Evolutionary conservation across 2,113 vertebrate species (phyloP).

Genomic region (Vimba vimba): DNA sequence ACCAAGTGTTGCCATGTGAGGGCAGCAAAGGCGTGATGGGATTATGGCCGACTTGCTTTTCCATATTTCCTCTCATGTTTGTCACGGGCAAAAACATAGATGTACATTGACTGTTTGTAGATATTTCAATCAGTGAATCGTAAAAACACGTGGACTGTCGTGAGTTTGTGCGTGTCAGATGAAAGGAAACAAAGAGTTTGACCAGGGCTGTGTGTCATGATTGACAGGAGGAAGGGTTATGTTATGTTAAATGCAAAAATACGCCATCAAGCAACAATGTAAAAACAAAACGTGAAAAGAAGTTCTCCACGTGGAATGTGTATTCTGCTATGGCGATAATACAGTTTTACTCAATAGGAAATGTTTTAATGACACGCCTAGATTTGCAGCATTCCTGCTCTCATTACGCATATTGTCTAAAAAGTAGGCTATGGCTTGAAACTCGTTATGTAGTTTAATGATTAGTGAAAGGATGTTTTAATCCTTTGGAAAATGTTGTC

Average conservation of each 20-base stretch:
- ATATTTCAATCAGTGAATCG: not conserved
- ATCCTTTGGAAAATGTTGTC: not conserved
- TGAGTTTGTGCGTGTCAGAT: not conserved
- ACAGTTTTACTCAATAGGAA: not conserved
- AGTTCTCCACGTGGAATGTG: not conserved
- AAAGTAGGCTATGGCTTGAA: not conserved
- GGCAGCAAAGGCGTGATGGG: slow-evolving; percentile 58
- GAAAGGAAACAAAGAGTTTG: not conserved
- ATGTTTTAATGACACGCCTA: not conserved
- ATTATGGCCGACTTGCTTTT: not conserved
- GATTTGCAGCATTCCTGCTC: not conserved
- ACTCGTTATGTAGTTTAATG: not conserved
- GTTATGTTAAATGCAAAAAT: not conserved
- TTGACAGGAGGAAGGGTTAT: not conserved
- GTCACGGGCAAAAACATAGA: not conserved
- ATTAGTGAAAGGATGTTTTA: not conserved
- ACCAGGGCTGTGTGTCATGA: not conserved
- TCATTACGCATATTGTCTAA: not conserved
- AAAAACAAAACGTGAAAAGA: not conserved
- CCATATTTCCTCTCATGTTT: not conserved
- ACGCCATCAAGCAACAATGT: not conserved
- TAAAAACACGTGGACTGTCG: not conserved
- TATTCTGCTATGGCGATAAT: not conserved
- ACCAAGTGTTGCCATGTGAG: slow-evolving; percentile 56
- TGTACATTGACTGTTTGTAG: not conserved